Evolutionary conservation across 2,113 vertebrate genomes (phyloP), one percentile per base, ranked within the genome.

Genomic region (Trinectes maculatus): DNA sequence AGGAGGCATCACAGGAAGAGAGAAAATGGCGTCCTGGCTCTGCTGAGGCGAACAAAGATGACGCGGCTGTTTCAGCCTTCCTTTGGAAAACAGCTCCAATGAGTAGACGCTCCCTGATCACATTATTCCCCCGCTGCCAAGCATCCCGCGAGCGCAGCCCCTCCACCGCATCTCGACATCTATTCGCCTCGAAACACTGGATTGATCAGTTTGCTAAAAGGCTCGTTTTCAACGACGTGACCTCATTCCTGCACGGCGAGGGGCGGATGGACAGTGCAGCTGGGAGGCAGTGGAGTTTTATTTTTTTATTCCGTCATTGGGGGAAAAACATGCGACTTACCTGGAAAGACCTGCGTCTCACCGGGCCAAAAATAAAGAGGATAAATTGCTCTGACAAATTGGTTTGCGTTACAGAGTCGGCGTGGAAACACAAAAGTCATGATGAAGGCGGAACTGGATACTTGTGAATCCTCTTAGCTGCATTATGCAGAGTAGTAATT

Each of bases 151-250:
- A 90, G 75, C 75, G 15, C 76, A 58, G 18, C 72, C 68, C 62
- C 52, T 36, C 18, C 28, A 83, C 83, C 76, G 74, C 83, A 83
- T 72, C 53, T 76, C 54, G 28, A 81, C 85, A 80, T 86, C 81
- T 76, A 80, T 86, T 79, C 76, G 64, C 53, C 40, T 85, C 55
- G 60, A 78, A 82, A 83, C 46, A 48, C 70, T 24, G 58, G 24
- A 64, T 55, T 79, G 74, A 90, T 90, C 89, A 83, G 87, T 89
- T 77, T 72, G 29, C 56, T 44, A 53, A 77, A 86, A 75, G 68
- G 64, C 54, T 54, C 36, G 25, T 26, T 77, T 66, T 55, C n/a
- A 33, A n/a, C 1, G 3, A 36, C 37, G 47, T 62, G 74, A 85
- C 16, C 71, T 73, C 24, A 59, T 68, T 77, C 42, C 55, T 52